Conservation (phyloP, 2,113 vertebrate species). For the Balaenoptera acutorostrata region DNA sequence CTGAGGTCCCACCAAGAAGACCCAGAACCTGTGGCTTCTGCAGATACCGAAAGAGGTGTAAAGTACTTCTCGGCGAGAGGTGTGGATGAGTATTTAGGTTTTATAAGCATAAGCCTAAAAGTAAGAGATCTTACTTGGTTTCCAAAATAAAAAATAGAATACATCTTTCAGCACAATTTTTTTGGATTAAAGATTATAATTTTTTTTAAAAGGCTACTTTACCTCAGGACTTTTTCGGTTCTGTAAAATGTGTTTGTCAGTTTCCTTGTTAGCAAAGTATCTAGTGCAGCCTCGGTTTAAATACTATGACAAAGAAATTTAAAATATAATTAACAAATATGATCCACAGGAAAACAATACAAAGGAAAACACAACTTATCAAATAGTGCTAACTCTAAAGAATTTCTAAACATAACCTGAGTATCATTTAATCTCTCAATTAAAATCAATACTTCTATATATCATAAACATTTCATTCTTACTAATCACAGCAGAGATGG, state of each 20-base stretch:
- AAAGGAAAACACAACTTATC: not conserved
- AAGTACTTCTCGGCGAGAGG: not conserved
- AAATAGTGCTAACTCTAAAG: not conserved
- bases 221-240: conserved; percentile 98
- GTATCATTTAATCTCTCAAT: not conserved
- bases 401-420: not conserved
- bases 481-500: not conserved
- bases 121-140: not conserved
- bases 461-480: not conserved
- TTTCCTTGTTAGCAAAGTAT: conserved; percentile 95
- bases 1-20: not conserved
- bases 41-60: not conserved
- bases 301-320: conserved; percentile 83
- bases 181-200: conserved; percentile 6
- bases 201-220: conserved; percentile 56
- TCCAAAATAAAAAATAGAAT: conserved; percentile 17
- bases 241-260: conserved; percentile 92
- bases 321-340: conserved; percentile 25
- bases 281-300: conserved; percentile 96
- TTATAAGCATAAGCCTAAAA: conserved; percentile 22
- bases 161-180: not conserved
- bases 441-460: not conserved
- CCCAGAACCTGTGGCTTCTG: not conserved
- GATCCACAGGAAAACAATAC: not conserved
- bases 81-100: not conserved